Conservation (phyloP, 1,140 invertebrate species). For the Paramacrobiotus metropolitanus region DNA sequence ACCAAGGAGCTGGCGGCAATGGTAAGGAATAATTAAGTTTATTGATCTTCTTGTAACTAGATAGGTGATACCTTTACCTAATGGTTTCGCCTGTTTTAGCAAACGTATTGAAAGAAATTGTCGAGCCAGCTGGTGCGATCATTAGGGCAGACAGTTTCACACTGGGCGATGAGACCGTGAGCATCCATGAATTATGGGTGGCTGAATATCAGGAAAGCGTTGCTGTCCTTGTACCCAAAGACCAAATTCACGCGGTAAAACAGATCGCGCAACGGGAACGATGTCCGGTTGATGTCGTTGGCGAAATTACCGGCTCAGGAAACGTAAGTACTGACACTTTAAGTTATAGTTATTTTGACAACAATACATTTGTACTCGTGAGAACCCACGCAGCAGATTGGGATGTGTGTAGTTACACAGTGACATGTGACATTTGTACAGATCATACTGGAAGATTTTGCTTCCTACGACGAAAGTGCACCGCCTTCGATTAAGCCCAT, state of each 20-base stretch:
- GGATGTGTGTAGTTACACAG: too few relatives aligned
- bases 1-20: constrained; percentile 91
- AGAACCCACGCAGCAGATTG: too few relatives aligned
- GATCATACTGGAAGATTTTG: constrained; percentile 42
- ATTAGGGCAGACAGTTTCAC: constrained; percentile 68
- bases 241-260: constrained; percentile 35
- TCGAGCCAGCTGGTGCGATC: constrained; percentile 71
- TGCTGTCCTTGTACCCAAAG: constrained; percentile 48
- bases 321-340: constrained; percentile 36
- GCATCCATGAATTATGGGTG: constrained; percentile 77
- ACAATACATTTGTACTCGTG: too few relatives aligned
- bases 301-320: constrained; percentile 62
- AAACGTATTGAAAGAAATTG: constrained; percentile 87
- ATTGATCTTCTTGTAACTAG: too few relatives aligned
- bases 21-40: constrained; percentile 27
- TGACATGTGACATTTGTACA: constrained; percentile 9
- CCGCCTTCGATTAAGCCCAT: constrained; percentile 49
- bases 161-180: constrained; percentile 78
- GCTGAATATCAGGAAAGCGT: constrained; percentile 95
- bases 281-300: constrained; percentile 77
- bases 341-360: too few relatives aligned
- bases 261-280: constrained; percentile 58
- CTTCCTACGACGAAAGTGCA: too few relatives aligned
- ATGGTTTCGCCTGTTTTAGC: constrained; percentile 27
- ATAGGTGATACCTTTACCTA: too few relatives aligned